phyloP scores from a whole-genome alignment of 2,113 vertebrate genomes.

The Podocnemis expansa region DNA sequence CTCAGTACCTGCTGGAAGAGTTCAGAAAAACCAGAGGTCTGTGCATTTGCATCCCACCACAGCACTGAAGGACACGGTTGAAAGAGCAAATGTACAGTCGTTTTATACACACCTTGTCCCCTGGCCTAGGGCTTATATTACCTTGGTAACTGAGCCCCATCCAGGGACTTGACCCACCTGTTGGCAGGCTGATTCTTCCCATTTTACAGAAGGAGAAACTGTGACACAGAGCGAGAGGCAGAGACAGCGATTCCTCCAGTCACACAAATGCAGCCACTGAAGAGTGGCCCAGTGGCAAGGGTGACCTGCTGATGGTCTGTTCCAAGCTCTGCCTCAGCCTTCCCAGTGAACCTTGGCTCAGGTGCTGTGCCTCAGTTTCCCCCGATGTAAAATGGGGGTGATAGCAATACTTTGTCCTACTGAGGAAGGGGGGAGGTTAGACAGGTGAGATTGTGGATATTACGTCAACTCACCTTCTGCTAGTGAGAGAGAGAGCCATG shows the following conservation, averaged over 20 bases:
- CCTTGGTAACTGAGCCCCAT: neutral
- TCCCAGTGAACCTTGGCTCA: neutral
- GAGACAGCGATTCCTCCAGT: neutral
- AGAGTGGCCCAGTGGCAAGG: neutral
- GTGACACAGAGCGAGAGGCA: neutral
- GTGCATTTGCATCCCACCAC: neutral
- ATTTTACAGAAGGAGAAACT: neutral
- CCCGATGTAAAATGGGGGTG: neutral
- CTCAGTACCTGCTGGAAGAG: conserved; percentile 49
- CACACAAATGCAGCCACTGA: too few relatives aligned
- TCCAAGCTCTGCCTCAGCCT: neutral
- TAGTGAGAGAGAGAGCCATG: neutral
- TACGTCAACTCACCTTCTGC: neutral
- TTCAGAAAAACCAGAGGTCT: conserved; percentile 72
- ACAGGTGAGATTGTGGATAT: neutral
- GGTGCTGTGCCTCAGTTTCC: neutral
- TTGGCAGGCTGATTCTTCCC: neutral
- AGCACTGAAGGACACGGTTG: neutral
- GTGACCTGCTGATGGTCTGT: neutral
- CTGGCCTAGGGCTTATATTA: neutral
- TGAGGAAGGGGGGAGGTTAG: too few relatives aligned
- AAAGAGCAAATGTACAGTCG: neutral
- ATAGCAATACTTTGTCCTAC: neutral
- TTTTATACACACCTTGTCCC: neutral
- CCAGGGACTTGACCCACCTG: neutral